Evolutionary conservation across 2,888 invertebrate genomes (phyloP).

Genomic region (Eucera pruinosa): DNA sequence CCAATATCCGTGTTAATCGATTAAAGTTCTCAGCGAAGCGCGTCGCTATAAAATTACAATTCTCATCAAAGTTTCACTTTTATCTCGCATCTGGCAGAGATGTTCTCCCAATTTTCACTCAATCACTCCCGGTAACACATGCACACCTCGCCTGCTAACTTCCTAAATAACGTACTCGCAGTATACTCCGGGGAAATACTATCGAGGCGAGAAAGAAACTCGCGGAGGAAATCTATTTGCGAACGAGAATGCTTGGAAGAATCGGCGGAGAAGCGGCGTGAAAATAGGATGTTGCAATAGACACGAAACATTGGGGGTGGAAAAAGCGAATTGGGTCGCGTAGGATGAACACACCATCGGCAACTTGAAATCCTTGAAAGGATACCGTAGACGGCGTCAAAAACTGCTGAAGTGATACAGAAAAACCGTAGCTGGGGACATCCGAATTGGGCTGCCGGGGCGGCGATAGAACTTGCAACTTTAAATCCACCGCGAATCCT

Average conservation of each 20-base stretch:
- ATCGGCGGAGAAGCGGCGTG: constrained; percentile 11
- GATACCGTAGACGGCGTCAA: neutral
- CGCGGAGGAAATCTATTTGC: constrained; percentile 26
- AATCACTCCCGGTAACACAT: neutral
- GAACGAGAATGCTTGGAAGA: constrained; percentile 3
- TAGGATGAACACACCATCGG: constrained; percentile 31
- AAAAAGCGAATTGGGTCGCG: constrained; percentile 26
- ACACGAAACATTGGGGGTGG: constrained; percentile 6
- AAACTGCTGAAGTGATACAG: neutral
- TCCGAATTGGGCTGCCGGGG: constrained; percentile 3
- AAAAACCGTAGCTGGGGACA: constrained; percentile 2
- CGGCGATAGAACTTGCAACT: constrained; percentile 15
- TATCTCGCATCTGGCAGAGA: neutral
- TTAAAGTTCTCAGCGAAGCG: too few species aligned
- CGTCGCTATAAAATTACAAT: too few species aligned
- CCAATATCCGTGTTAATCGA: neutral
- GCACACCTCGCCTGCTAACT: neutral
- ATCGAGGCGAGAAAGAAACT: constrained; percentile 1
- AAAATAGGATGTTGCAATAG: constrained; percentile 29
- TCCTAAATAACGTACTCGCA: constrained; percentile 25
- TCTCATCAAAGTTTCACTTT: neutral
- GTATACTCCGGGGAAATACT: constrained; percentile 25
- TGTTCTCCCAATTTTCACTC: neutral
- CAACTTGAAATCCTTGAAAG: constrained; percentile 13
- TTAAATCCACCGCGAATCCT: neutral